Base-by-base conservation (phyloP, 2,888 invertebrate genomes). In the Cerastis rubricosa region DNA sequence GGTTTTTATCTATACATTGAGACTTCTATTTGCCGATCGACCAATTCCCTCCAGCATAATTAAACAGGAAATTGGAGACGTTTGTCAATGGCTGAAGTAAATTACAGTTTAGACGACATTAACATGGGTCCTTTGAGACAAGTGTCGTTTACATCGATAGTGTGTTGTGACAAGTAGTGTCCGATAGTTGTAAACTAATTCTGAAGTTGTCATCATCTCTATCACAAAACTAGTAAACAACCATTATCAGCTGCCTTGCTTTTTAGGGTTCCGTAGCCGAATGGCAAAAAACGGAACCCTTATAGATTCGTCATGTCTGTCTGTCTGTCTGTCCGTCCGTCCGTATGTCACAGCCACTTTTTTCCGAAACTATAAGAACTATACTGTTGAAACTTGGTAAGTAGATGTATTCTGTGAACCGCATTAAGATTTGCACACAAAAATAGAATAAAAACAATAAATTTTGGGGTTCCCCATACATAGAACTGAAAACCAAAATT, bases 11-110 rank as follows among this genome's bases (percentile, higher is more conserved):
- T 69, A 1, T 68, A 1, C n/a, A 17, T 22, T 35, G 5, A 29
- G 5, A 8, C 17, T 80, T 49, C 1, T 0, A 47, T 71, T 57
- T 47, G 43, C 35, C 5, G 43, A 54, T 35, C 25, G 17, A 14
- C 54, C 22, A 72, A 84, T 57, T 63, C 43, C 57, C 57, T 49
- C 0, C 14, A 51, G n/a, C 45, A 80, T 79, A 79, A 70, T 70
- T 69, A 54, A 43, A 69, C 70, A 57, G 70, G 84, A 79, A 79
- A 79, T 69, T 51, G 49, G 14, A 61, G 12, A 54, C 43, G 51
- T 78, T 61, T 54, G 45, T 47, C 68, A 78, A 47, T 7, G 78
- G 54, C 29, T 61, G 45, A 54, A 67, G 78, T 11, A 78, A 66
- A 51, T 77, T 83, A 83, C 45, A 29, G 7, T 47, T n/a, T 61